Evolutionary conservation across 2,113 vertebrate species (phyloP).

Genomic region (Cyanoramphus novaezelandiae): DNA sequence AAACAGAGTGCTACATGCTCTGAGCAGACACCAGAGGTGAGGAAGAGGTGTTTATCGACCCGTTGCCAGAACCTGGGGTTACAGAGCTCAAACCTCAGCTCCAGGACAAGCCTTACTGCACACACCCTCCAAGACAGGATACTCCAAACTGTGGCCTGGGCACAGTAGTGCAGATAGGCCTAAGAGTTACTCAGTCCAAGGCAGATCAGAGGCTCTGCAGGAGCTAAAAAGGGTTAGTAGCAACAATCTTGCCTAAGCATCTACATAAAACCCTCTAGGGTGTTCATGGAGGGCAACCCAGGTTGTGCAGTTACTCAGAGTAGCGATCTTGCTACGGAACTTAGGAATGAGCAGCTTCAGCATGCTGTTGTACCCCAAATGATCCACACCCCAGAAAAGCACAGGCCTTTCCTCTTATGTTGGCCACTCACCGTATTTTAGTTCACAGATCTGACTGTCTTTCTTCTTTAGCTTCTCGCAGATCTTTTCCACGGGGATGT

Average conservation of each 20-base stretch:
- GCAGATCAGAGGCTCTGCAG: neutral
- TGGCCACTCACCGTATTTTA: constrained; percentile 88
- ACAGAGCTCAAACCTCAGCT: neutral
- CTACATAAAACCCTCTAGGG: neutral
- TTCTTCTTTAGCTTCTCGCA: constrained; percentile 98
- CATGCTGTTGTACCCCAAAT: neutral
- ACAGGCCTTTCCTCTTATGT: neutral
- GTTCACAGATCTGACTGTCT: constrained; percentile 95
- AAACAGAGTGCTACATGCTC: neutral
- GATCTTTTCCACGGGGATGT: constrained; percentile 92
- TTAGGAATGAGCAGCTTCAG: neutral
- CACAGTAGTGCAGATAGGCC: rapidly evolving
- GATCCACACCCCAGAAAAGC: neutral
- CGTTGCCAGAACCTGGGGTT: neutral
- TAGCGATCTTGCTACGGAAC: neutral
- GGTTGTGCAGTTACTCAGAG: neutral
- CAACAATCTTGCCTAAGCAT: neutral
- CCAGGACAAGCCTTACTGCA: neutral
- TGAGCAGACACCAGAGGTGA: neutral
- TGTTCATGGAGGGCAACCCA: neutral
- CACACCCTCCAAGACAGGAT: rapidly evolving
- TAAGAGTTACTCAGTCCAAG: neutral
- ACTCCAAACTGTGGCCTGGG: neutral
- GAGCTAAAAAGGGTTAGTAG: neutral
- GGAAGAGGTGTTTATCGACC: neutral